Conservation (phyloP, 1,140 invertebrate species). For the Neodiprion virginianus region DNA sequence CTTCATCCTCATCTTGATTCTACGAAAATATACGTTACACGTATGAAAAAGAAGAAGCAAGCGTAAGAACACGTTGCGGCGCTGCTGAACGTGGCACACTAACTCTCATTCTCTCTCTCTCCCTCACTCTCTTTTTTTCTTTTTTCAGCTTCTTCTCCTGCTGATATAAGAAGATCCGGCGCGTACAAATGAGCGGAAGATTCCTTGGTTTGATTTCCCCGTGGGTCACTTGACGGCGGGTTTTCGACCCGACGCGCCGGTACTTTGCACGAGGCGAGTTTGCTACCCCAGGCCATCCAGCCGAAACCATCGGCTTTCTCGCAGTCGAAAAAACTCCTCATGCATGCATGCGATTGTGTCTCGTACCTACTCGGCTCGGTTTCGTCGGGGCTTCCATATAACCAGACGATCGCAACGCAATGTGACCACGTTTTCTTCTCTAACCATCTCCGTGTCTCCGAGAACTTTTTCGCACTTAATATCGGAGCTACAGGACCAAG, state of each 20-base stretch:
- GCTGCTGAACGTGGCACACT: not conserved
- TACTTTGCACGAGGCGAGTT: not conserved
- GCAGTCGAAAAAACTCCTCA: not conserved
- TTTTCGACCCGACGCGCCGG: not conserved
- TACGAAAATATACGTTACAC: too few relatives aligned
- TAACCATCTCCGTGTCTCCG: not conserved
- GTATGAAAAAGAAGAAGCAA: too few relatives aligned
- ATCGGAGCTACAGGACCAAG: too few relatives aligned
- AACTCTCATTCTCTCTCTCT: not conserved
- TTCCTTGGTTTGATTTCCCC: constrained; percentile 5
- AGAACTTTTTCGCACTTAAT: not conserved
- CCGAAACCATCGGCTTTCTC: not conserved
- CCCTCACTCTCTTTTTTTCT: not conserved
- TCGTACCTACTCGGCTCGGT: not conserved
- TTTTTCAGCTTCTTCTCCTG: not conserved
- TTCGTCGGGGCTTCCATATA: not conserved
- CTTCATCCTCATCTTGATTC: not conserved
- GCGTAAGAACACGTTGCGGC: too few relatives aligned
- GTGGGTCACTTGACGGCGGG: constrained; percentile 6
- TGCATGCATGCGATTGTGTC: not conserved
- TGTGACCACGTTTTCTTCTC: too few relatives aligned
- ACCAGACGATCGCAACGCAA: not conserved
- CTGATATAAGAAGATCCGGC: constrained; percentile 7
- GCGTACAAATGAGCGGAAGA: constrained; percentile 6
- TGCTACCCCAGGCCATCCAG: not conserved